Evolutionary conservation across 1,140 invertebrate genomes (phyloP).

Genomic region (Bombyx mori): ASM3026992v2 NC_085122.1:4939001-4939500

Average conservation of each 20-base stretch:
- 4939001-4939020: slow-evolving; percentile 8
- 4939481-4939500: slow-evolving; percentile 8
- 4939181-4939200: background rate
- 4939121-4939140: background rate
- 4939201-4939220: slow-evolving; percentile 7
- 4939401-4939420: background rate
- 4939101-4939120: slow-evolving; percentile 8
- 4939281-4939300: too few relatives aligned
- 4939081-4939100: slow-evolving; percentile 12
- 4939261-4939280: too few relatives aligned
- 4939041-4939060: slow-evolving; percentile 1
- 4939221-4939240: too few relatives aligned
- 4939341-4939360: too few relatives aligned
- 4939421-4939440: background rate
- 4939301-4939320: too few relatives aligned
- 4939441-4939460: slow-evolving; percentile 14
- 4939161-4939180: background rate
- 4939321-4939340: too few relatives aligned
- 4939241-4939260: too few relatives aligned
- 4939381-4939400: slow-evolving; percentile 7
- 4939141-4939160: background rate
- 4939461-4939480: slow-evolving; percentile 10
- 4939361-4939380: too few relatives aligned
- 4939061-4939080: slow-evolving; percentile 5
- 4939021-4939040: slow-evolving; percentile 10